phyloP scores from a whole-genome alignment of 2,113 vertebrate species.

The Cebidichthys violaceus region DNA sequence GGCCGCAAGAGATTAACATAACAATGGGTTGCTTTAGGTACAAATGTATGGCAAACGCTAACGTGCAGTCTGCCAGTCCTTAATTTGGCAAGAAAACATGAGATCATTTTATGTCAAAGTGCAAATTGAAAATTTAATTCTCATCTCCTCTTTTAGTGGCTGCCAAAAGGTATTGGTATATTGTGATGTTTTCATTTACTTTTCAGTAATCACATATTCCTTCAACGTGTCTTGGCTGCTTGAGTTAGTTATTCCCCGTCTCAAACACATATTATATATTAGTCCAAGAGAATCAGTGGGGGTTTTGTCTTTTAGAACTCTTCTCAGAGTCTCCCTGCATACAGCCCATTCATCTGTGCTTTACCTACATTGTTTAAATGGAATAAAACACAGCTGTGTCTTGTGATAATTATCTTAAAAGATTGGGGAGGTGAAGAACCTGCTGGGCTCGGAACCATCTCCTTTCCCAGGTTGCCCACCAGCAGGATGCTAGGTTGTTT shows the following conservation, averaged over 20 bases:
- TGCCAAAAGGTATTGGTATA: not conserved
- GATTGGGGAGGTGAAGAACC: constrained; percentile 60
- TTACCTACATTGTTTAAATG: constrained; percentile 38
- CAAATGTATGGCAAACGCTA: not conserved
- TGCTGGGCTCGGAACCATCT: constrained; percentile 67
- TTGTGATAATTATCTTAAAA: constrained; percentile 70
- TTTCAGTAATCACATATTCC: constrained; percentile 3
- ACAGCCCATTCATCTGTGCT: constrained; percentile 35
- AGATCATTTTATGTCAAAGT: not conserved
- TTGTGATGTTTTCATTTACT: too few species aligned
- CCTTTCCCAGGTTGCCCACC: constrained; percentile 64
- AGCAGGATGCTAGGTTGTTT: constrained; percentile 74
- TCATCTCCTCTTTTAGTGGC: not conserved
- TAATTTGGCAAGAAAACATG: not conserved
- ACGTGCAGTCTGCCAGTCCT: not conserved
- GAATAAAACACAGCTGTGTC: constrained; percentile 46
- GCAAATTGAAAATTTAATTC: not conserved
- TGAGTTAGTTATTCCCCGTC: too few species aligned
- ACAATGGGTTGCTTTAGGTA: not conserved
- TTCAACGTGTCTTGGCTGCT: too few species aligned
- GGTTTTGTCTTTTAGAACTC: constrained; percentile 16
- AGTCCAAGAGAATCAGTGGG: not conserved
- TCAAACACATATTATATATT: not conserved
- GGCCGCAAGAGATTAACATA: not conserved
- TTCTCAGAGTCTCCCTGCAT: constrained; percentile 21